Percentiles rank a stretch among this genome's conserved stretches.
These are phyloP conservation scores for Harpagifer antarcticus DNA, from an alignment of 2,797 vertebrate species.

Conservation along the genomic window DNA sequence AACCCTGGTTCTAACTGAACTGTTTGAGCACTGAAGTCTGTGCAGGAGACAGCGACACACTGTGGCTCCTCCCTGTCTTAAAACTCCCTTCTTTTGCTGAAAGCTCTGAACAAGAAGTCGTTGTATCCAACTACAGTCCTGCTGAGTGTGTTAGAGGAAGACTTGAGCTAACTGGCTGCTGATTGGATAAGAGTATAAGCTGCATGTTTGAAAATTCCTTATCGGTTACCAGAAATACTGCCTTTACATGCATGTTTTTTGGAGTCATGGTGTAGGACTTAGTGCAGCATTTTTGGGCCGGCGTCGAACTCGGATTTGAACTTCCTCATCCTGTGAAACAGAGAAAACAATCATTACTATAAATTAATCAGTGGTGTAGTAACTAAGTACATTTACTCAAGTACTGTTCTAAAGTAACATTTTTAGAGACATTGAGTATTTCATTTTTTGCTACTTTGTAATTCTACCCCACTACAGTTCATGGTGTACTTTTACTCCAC, in stretches of 20 bases:
- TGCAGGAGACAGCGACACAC: not conserved
- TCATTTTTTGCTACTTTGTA: no score
- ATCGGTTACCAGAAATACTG: not conserved
- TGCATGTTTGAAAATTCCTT: constrained; percentile 1
- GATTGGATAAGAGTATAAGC: not conserved
- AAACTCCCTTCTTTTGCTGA: not conserved
- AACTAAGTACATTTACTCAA: no score
- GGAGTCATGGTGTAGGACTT: not conserved
- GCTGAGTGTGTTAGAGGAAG: constrained; percentile 2
- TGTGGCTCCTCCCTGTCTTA: no score
- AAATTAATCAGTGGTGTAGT: not conserved
- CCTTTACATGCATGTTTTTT: not conserved
- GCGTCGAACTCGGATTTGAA: constrained; percentile 15
- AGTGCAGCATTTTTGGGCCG: not conserved
- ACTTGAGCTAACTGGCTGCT: not conserved
- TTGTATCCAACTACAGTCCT: not conserved
- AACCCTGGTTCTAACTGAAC: not conserved
- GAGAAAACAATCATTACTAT: not conserved
- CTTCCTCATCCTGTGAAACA: constrained; percentile 77
- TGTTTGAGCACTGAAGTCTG: not conserved
- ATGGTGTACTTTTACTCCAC: no score
- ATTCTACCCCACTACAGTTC: no score
- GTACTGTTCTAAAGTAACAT: no score
- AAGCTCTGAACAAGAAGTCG: not conserved
- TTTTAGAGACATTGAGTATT: no score